Evolutionary conservation across 2,888 invertebrate species (phyloP), one percentile per base, ranked within the genome.

Genomic region (Acronicta aceris): DNA sequence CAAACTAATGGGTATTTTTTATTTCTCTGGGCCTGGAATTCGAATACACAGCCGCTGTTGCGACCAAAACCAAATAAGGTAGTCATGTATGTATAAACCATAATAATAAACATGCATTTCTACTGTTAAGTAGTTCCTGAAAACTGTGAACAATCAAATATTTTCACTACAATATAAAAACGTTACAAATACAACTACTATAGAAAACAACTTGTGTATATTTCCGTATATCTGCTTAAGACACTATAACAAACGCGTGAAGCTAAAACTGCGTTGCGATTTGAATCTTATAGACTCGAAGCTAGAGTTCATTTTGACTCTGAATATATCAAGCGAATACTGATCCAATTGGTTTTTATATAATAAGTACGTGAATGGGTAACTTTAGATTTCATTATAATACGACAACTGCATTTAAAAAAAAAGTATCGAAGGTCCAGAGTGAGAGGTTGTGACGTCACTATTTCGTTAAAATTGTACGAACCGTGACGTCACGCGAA

Each of bases 141-240:
- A 21, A 21, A 21, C 7, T 27, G 27, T 5, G 30, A 70, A 49
- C 33, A 51, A 38, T 36, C 25, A 48, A 70, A 57, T 4, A 65
- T 74, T 74, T 77, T 40, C 2, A 51, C 65, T 75, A 76, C 56
- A 57, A 55, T 60, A 76, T 67, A 58, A 76, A 74, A 70, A 78
- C 64, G 52, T 25, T 79, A 77, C 69, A 66, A 73, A 65, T 74
- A 55, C 65, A 67, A 76, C 75, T 77, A 75, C 66, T 43, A 69
- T 78, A 69, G 49, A 71, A 68, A 72, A 61, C 61, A 78, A 78
- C 78, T 41, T 60, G 65, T 78, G 78, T 79, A 78, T 80, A 79
- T 60, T 62, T 63, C 49, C 59, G 61, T 73, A 77, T 70, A 70
- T 53, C 45, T 55, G 64, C 36, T 55, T 62, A 76, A 74, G 71